Evolutionary conservation across 2,797 vertebrate species (phyloP).

Genomic region (Melanogrammus aeglefinus): DNA sequence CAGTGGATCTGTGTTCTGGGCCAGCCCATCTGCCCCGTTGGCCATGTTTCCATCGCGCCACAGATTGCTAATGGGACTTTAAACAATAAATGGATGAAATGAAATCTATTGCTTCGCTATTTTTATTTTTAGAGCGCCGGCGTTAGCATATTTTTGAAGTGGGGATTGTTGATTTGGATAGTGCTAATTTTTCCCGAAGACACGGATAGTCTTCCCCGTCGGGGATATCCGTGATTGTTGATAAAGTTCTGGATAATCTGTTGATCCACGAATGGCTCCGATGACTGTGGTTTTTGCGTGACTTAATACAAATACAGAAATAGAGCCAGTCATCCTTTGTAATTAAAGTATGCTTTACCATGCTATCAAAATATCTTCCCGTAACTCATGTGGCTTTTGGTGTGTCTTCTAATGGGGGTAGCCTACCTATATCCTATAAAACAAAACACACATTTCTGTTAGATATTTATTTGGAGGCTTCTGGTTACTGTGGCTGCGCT

Average conservation of each 20-base stretch:
- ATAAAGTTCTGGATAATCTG: not conserved
- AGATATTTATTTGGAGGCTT: not conserved
- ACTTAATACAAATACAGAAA: no score
- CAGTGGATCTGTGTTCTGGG: constrained; percentile 69
- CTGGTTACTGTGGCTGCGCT: not conserved
- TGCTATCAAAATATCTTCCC: no score
- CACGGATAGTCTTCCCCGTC: not conserved
- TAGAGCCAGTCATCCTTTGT: not conserved
- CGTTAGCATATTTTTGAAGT: not conserved
- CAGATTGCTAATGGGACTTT: constrained; percentile 79
- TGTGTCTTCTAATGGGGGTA: not conserved
- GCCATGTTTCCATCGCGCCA: constrained; percentile 57
- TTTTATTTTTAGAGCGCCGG: not conserved
- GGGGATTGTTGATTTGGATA: not conserved
- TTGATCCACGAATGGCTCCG: not conserved
- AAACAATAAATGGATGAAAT: constrained; percentile 64
- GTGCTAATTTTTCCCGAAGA: not conserved
- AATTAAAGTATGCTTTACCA: not conserved
- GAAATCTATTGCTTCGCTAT: constrained; percentile 51
- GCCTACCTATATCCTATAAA: not conserved
- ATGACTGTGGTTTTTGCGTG: not conserved
- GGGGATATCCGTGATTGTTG: not conserved
- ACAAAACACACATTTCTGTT: not conserved
- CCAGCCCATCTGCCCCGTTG: constrained; percentile 76
- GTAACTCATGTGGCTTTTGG: not conserved